Base-by-base conservation (phyloP, 2,888 invertebrate species). In the Yponomeuta sedellus region DNA sequence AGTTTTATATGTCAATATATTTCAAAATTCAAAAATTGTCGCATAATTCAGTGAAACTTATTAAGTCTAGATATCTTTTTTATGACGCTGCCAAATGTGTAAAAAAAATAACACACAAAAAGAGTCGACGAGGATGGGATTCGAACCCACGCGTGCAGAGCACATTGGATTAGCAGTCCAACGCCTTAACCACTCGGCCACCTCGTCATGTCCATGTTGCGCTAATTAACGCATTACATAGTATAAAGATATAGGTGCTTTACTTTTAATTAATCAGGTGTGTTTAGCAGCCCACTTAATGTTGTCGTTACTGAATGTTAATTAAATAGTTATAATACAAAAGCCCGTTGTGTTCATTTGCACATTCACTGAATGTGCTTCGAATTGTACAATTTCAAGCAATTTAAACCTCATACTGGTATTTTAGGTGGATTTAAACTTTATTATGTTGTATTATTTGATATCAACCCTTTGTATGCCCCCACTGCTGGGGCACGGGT, bases 141-240 rank as follows among this genome's bases (percentile, higher is more conserved):
- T 94, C 94, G 94, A 94, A 95, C 94, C 94, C 94, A 94, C 94
- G 94, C 94, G 94, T 94, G 94, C 94, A 95, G 94, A 95, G 94
- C 94, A 94, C 94, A 95, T 94, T 94, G 94, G 95, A 95, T 95
- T 95, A 67, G 67, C 64, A 75, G 74, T 75, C 74, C 75, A 75
- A 74, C 74, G 74, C 74, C 73, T 74, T 75, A 74, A 74, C 73
- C 75, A 68, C 74, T 74, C 74, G 74, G 74, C 74, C 75, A 75
- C 74, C 74, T 73, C 74, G 74, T 74, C 74, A 64, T 66, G 63
- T 65, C 1, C 34, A 12, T 12, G 0, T 4, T 0, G 0, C 12
- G 16, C 59, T 44, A 63, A 63, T 63, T 63, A 61, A 28, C 16
- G 16, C 34, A 28, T 34, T 34, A 61, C 34, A n/a, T 61, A 25